Percentiles rank a stretch among this genome's conserved stretches.
phyloP scores from a whole-genome alignment of 2,888 invertebrate species.

The Troides aeacus region DNA sequence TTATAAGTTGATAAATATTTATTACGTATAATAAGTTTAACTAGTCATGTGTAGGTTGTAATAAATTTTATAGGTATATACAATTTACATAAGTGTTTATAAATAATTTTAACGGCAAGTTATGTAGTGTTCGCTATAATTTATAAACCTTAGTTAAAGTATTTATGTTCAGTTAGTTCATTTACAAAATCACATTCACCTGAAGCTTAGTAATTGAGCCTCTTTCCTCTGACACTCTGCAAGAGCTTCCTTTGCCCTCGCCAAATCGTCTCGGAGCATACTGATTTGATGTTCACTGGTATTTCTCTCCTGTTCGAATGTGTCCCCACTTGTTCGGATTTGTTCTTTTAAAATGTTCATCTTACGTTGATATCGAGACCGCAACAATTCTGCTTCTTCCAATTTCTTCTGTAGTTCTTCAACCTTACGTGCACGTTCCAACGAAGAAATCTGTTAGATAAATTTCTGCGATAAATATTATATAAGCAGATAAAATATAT shows the following conservation, averaged over 20 bases:
- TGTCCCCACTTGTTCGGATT: slow-evolving; percentile 83
- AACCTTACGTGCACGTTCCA: slow-evolving; percentile 90
- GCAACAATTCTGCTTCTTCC: slow-evolving; percentile 88
- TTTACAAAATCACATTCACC: slow-evolving; percentile 43
- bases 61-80: background rate
- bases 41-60: background rate
- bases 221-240: slow-evolving; percentile 88
- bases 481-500: no score
- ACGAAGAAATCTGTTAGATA: slow-evolving; percentile 84
- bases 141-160: no score
- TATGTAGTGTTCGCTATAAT: no score
- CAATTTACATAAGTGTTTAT: background rate
- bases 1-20: background rate
- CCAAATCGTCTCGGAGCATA: slow-evolving; percentile 87
- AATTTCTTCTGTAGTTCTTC: slow-evolving; percentile 90
- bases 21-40: background rate
- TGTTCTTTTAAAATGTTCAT: slow-evolving; percentile 86
- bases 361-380: slow-evolving; percentile 87
- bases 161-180: background rate
- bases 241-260: slow-evolving; percentile 85
- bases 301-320: slow-evolving; percentile 85
- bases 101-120: background rate
- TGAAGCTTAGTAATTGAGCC: slow-evolving; percentile 88
- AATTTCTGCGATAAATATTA: background rate
- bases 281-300: slow-evolving; percentile 85